Evolutionary conservation across 30 jellyfish, hydroid and myxozoan genomes (phyloP).

Genomic region (Hydractinia echinata): DNA sequence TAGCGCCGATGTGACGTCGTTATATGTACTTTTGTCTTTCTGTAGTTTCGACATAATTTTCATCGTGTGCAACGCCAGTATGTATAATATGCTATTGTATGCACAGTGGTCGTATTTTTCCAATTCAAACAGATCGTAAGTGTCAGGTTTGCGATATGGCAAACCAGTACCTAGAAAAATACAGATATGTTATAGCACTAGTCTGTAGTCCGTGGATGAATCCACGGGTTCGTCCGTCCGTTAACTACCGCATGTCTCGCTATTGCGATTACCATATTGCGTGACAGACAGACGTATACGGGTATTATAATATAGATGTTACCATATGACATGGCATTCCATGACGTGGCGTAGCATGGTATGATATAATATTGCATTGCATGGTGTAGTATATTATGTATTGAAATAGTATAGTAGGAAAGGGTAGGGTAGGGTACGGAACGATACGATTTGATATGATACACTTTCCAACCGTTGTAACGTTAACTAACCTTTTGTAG

Average conservation of each 20-base stretch:
- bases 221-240: too few species aligned
- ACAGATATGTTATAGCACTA: too few species aligned
- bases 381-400: too few species aligned
- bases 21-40: conserved; percentile 41
- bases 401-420: too few species aligned
- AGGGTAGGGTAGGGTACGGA: neutral
- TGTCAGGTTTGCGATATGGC: conserved; percentile 98
- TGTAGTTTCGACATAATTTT: conserved; percentile 67
- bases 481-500: conserved; percentile 69
- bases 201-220: too few species aligned
- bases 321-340: too few species aligned
- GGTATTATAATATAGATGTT: too few species aligned
- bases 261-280: too few species aligned
- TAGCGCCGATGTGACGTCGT: conserved; percentile 48
- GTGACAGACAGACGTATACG: too few species aligned
- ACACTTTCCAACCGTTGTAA: neutral
- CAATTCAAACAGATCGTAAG: conserved; percentile 90
- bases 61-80: conserved; percentile 85
- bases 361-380: too few species aligned
- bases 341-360: too few species aligned
- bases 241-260: too few species aligned
- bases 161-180: conserved; percentile 74
- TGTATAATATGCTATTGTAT: conserved; percentile 65
- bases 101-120: conserved; percentile 97
- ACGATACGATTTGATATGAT: neutral